phyloP scores from a whole-genome alignment of 1,140 invertebrate genomes.

The Cyclargus thomasi region DNA sequence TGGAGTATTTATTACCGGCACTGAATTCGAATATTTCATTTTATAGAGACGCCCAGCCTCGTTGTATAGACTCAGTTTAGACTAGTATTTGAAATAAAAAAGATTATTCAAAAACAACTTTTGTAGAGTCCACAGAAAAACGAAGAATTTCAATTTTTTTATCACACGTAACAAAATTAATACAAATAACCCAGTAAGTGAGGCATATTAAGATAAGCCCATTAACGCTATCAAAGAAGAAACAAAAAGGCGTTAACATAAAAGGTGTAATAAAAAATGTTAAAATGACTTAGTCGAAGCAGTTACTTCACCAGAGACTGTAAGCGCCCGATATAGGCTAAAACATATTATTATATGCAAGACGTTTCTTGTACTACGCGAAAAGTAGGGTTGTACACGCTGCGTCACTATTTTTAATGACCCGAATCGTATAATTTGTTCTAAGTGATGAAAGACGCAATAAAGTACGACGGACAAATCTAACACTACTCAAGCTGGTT shows the following conservation, averaged over 20 bases:
- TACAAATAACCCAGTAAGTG: too few species aligned
- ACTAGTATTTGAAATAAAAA: too few species aligned
- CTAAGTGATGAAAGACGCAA: background rate
- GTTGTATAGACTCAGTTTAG: too few species aligned
- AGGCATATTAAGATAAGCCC: background rate
- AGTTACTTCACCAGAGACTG: conserved; percentile 28
- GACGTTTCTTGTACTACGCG: conserved; percentile 73
- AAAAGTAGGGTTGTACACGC: conserved; percentile 60
- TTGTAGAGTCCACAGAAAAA: too few species aligned
- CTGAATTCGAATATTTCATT: background rate
- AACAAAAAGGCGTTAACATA: background rate
- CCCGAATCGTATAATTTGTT: background rate
- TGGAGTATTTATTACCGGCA: background rate
- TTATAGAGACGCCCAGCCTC: background rate
- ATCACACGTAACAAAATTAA: too few species aligned
- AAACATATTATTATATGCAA: conserved; percentile 75
- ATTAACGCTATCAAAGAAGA: background rate
- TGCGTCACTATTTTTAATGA: conserved; percentile 18
- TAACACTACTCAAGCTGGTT: background rate
- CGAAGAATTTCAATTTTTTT: too few species aligned
- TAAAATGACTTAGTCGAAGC: conserved; percentile 11
- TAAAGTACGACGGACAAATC: background rate
- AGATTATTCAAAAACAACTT: too few species aligned
- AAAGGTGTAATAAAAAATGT: background rate
- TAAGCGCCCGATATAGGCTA: conserved; percentile 71